Conservation (phyloP, 23 tunicate species). For the Ascidia mentula region DNA sequence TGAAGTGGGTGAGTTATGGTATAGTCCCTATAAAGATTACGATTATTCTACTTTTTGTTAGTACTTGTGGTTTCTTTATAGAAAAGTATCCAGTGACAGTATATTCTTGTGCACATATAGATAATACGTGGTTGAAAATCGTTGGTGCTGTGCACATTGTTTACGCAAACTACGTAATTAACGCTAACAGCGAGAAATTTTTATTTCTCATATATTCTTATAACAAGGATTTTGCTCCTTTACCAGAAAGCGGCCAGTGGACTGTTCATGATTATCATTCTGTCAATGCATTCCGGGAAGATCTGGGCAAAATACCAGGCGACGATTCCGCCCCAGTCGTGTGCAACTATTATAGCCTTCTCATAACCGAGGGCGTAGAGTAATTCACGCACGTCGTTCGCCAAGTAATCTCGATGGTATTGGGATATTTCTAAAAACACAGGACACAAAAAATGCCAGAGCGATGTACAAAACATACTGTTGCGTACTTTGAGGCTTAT, state of each 20-base stretch:
- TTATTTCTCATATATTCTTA: too few relatives aligned
- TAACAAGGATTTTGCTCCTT: too few relatives aligned
- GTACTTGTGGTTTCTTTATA: too few relatives aligned
- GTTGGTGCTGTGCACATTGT: too few relatives aligned
- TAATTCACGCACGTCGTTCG: constrained; percentile 43
- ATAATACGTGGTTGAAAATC: too few relatives aligned
- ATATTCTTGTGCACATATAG: too few relatives aligned
- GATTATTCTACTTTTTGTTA: too few relatives aligned
- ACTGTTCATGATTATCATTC: constrained; percentile 39
- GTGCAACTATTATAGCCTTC: constrained; percentile 37
- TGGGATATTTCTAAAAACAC: constrained; percentile 11
- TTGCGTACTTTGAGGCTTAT: constrained; percentile 44
- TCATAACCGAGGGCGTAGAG: constrained; percentile 44
- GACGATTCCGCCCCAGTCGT: constrained; percentile 68
- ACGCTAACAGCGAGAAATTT: too few relatives aligned
- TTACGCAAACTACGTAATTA: too few relatives aligned
- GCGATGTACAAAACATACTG: neutral
- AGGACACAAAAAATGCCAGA: neutral
- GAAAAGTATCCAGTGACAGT: too few relatives aligned
- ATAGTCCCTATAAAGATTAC: constrained; percentile 15
- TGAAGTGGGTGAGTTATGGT: neutral
- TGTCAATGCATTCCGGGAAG: constrained; percentile 52
- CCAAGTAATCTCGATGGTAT: constrained; percentile 44
- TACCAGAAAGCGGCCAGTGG: constrained; percentile 15
- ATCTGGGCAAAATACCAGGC: constrained; percentile 38